Evolutionary conservation across 2,888 invertebrate species (phyloP), one percentile per base, ranked within the genome.

Genomic region (Acutogordius australiensis): DNA sequence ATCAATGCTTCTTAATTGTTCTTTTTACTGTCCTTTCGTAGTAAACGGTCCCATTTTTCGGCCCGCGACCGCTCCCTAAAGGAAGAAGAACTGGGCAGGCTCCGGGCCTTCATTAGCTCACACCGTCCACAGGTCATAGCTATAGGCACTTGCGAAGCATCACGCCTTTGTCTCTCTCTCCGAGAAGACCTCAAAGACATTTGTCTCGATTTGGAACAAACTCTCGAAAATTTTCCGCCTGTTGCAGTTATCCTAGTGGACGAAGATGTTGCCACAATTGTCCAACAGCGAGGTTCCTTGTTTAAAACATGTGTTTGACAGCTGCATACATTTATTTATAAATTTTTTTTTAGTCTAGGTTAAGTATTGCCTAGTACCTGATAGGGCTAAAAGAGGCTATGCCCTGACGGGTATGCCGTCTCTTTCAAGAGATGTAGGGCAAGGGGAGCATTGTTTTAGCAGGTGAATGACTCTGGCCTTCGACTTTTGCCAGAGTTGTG

Each of bases 91-190:
- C 30, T 57, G 29, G 58, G 4, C 30, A 29, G 4, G 28, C 29
- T 57, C 4, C 29, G 58, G 4, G 29, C 28, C 27, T 90, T 97
- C 66, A 83, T 99, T 60, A 74, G 78, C 1, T 78, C 78, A 27
- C 87, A 88, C 71, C 86, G 84, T 67, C 97, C 97, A 0, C 94
- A 97, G 71, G 82, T 87, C 18, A 79, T 99, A 28, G 82, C 80
- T 0, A 78, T 90, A 21, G 82, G 85, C 4, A 88, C 85, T 0
- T 91, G 91, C 70, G 85, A 51, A 23, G 8, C 8, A 28, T 57
- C 58, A 23, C 51, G 51, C 51, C n/a, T 21, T 26, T 4, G 18
- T 29, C 13, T 57, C 4, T 28, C 13, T 23, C 29, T 57, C 28
- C 28, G 26, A 57, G 30, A 57, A 29, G 88, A 83, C 71, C 73